Base-by-base conservation (phyloP, 1,140 invertebrate genomes). In the Drosophila parvula region DNA sequence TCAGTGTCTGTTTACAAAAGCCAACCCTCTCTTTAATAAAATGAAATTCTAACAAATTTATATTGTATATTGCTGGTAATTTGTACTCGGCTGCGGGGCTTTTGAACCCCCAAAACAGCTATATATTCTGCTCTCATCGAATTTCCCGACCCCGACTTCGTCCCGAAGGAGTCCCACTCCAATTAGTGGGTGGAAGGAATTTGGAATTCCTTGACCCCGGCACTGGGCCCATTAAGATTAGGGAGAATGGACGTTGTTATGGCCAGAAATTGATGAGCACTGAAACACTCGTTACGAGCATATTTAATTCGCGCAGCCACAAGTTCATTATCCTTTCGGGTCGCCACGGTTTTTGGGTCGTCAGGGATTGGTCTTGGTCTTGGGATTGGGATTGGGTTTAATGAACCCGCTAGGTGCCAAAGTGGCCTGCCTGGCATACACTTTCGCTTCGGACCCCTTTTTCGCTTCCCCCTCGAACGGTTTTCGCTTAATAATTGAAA, bases 391-490 rank as follows among this genome's bases (percentile, higher is more conserved):
- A 50, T 64, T 57, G 73, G 48, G 83, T 86, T 88, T 86, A 83
- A 88, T 86, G 84, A 86, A 86, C 83, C 81, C 61, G 40, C 71
- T 70, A 88, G 83, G 83, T 83, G 80, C 76, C 79, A 85, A 81
- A 78, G 78, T 78, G 78, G 76, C 55, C 44, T 69, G 68, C 63
- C 50, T 30, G 67, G 67, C 30, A 36, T 65, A 43, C 59, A 75
- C 70, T 83, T 78, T 59, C 48, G 43, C 43, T 43, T 41, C 14
- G 45, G 0, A 28, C 27, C 47, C 47, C 47, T 16, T 50, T 50
- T 50, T 34, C 32, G 3, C 5, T 2, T 5, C 27, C 9, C 28
- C 48, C 0, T 30, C 28, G 28, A 32, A 50, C n/a, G 47, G n/a
- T 16, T 34, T 44, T 53, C 40, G 28, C n/a, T 63, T 75, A 88